Evolutionary conservation across 2,797 vertebrate genomes (phyloP).

Genomic region (Hemitrygon akajei): DNA sequence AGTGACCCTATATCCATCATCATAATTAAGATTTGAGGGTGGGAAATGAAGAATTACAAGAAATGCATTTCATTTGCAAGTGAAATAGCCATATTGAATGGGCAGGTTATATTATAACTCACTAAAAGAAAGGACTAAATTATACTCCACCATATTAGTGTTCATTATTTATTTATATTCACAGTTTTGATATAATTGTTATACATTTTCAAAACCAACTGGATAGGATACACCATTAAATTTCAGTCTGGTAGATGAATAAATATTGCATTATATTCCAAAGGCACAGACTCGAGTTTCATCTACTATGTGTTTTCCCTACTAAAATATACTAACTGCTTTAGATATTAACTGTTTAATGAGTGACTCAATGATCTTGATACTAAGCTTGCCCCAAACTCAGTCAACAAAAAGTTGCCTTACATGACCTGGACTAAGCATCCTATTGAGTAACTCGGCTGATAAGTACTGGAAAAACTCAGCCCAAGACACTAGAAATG

Average conservation of each 20-base stretch:
- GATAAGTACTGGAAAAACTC: not conserved
- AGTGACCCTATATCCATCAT: not conserved
- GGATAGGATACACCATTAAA: not conserved
- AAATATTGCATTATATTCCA: not conserved
- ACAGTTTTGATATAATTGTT: too few relatives aligned
- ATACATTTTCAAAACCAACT: too few relatives aligned
- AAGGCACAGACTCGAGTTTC: not conserved
- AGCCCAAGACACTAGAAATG: not conserved
- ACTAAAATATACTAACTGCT: not conserved
- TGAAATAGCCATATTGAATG: not conserved
- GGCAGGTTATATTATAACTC: not conserved
- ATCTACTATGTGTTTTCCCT: not conserved
- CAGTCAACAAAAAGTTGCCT: not conserved
- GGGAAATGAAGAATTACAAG: not conserved
- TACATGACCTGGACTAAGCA: not conserved
- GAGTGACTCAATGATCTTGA: not conserved
- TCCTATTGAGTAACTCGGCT: not conserved
- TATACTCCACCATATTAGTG: not conserved
- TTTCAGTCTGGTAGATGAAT: not conserved
- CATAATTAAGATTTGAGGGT: constrained; percentile 6
- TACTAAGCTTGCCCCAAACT: not conserved
- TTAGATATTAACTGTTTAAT: not conserved
- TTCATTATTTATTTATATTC: too few relatives aligned
- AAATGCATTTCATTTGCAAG: not conserved
- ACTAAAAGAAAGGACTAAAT: not conserved